These are phyloP conservation scores for Limnothrissa miodon DNA, from an alignment of 2,113 vertebrate genomes.

Conservation along the genomic window DNA sequence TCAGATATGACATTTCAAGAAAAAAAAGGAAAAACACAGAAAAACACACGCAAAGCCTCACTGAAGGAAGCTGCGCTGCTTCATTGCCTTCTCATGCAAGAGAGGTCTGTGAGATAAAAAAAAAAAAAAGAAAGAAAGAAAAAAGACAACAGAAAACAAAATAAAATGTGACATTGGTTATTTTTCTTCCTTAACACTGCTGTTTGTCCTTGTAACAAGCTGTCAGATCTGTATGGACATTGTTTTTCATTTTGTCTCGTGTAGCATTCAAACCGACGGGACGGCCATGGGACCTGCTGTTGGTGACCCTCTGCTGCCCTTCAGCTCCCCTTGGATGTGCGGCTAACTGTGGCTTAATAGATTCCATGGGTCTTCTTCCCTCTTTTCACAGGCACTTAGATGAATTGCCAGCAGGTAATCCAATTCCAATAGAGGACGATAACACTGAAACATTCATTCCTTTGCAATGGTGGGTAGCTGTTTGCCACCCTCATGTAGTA, in stretches of 20 bases:
- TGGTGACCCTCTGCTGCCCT: background rate
- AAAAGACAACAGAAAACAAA: background rate
- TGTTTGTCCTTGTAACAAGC: background rate
- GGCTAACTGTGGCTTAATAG: background rate
- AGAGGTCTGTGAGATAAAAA: background rate
- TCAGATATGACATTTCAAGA: conserved; percentile 16
- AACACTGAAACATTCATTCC: background rate
- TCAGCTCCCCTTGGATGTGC: background rate
- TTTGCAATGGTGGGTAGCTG: background rate
- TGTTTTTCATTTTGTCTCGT: background rate
- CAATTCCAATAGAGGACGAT: background rate
- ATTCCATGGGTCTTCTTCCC: background rate
- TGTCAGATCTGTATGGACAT: background rate
- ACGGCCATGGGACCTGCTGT: background rate
- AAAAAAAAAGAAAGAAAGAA: background rate
- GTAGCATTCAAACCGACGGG: background rate
- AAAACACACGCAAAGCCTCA: conserved; percentile 16
- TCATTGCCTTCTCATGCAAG: background rate
- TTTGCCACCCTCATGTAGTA: background rate
- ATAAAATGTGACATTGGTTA: background rate
- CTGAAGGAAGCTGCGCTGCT: background rate
- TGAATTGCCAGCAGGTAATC: background rate
- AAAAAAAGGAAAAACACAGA: background rate
- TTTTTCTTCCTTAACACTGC: background rate
- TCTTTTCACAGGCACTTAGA: background rate